phyloP scores from a whole-genome alignment of 2,888 invertebrate genomes.

The Callinectes sapidus region DNA sequence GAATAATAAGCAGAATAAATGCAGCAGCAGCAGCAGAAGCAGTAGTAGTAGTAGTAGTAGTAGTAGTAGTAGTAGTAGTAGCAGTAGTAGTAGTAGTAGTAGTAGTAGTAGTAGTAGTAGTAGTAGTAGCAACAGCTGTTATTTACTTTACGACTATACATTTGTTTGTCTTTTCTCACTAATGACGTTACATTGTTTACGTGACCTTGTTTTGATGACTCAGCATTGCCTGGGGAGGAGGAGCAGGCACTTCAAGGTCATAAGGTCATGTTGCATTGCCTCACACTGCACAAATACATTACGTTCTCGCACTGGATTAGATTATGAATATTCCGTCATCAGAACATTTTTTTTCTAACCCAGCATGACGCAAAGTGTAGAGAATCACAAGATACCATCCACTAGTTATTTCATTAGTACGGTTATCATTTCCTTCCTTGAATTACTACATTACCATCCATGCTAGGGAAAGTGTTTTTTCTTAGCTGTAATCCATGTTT shows the following conservation, averaged over 20 bases:
- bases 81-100: too few species aligned
- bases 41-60: too few species aligned
- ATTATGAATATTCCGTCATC: background rate
- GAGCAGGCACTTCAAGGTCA: conserved; percentile 1
- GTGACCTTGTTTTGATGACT: conserved; percentile 8
- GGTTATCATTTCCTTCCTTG: too few species aligned
- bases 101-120: background rate
- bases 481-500: too few species aligned
- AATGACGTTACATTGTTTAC: background rate
- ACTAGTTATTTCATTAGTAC: too few species aligned
- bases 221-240: background rate
- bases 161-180: background rate
- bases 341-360: background rate
- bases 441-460: too few species aligned
- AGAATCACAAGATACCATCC: too few species aligned
- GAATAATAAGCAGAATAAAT: too few species aligned
- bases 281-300: background rate
- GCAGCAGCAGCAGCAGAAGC: too few species aligned
- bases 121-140: background rate
- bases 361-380: too few species aligned
- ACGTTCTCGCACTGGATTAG: background rate
- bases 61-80: too few species aligned
- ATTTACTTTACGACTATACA: background rate
- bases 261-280: background rate
- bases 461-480: too few species aligned